Base-by-base conservation (phyloP, 2,888 invertebrate genomes). In the Thera obeliscata region DNA sequence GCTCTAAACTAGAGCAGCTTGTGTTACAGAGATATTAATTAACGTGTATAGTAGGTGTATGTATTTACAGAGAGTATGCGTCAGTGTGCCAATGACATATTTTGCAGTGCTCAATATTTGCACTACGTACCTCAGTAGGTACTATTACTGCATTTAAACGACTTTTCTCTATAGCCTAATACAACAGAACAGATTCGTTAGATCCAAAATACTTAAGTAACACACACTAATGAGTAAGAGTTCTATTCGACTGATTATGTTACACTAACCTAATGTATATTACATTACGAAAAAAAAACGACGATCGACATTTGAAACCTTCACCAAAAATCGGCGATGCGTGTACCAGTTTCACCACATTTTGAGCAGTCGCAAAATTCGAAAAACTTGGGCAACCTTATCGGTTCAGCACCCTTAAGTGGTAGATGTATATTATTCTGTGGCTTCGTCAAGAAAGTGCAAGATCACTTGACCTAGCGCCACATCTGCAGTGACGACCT, bases 381-480 rank as follows among this genome's bases (percentile, higher is more conserved):
- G 6, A 6, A 52, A 33, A 33, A 2, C 22, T 52, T 52, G 9
- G 33, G 52, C 52, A 52, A 52, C 8, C 38, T 50, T 50, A 50
- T 52, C 50, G 22, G 22, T 38, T 38, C 38, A 38, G 38, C 22
- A 12, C 11, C 9, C 6, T 52, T 59, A n/a, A 59, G 33, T 38
- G 22, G 22, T 38, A 36, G 9, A 12, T 49, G 2, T 38, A 3
- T n/a, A 8, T 6, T 35, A 46, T 11, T 43, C 55, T 36, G 35
- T 35, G 35, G 36, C 61, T 61, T 68, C 36, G 22, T 61, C 55
- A 58, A 52, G 67, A 52, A 65, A 63, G 62, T 63, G 69, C 66
- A 66, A 60, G 59, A 43, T 66, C 59, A 69, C 48, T 66, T 69
- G 69, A 69, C 69, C 69, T 66, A 60, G 66, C 69, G 56, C 57